phyloP scores from a whole-genome alignment of 1,140 invertebrate species.

The Drosophila varians region DNA sequence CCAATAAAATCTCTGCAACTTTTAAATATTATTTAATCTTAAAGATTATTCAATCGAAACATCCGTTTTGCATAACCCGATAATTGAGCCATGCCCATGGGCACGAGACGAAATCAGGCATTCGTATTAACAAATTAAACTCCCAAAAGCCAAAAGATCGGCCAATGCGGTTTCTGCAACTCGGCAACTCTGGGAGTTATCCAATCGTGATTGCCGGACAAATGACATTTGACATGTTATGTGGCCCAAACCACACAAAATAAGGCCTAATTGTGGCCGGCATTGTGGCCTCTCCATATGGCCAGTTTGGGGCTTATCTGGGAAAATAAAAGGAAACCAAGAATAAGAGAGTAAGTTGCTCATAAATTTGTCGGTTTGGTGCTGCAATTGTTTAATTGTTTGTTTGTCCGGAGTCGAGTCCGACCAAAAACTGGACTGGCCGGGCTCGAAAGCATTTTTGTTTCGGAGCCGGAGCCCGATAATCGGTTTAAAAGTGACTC shows the following conservation, averaged over 20 bases:
- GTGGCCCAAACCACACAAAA: conserved; percentile 32
- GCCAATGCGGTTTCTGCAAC: conserved; percentile 4
- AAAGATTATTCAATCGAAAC: conserved; percentile 1
- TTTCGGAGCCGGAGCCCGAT: conserved; percentile 36
- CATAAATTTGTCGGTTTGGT: conserved; percentile 63
- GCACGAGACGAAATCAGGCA: too few species aligned
- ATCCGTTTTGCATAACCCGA: conserved; percentile 27
- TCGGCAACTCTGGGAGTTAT: conserved; percentile 47
- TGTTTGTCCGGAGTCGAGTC: conserved; percentile 15
- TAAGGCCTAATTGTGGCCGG: conserved; percentile 36
- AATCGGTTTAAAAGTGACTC: conserved; percentile 69
- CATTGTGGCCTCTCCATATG: conserved; percentile 30
- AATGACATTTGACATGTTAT: conserved; percentile 81
- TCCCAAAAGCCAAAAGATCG: conserved; percentile 13
- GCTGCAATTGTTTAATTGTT: conserved; percentile 80
- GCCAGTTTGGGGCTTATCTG: conserved; percentile 52
- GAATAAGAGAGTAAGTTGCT: conserved; percentile 53
- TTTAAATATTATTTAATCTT: neutral
- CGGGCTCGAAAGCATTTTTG: conserved; percentile 54
- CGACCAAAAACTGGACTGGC: conserved; percentile 9
- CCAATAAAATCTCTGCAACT: too few species aligned
- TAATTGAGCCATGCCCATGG: conserved; percentile 37
- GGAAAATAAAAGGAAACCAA: conserved; percentile 10
- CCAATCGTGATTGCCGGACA: conserved; percentile 71
- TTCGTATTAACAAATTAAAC: conserved; percentile 42